Conservation (phyloP, 2,888 invertebrate genomes). For the Parasteatoda lunata region DNA sequence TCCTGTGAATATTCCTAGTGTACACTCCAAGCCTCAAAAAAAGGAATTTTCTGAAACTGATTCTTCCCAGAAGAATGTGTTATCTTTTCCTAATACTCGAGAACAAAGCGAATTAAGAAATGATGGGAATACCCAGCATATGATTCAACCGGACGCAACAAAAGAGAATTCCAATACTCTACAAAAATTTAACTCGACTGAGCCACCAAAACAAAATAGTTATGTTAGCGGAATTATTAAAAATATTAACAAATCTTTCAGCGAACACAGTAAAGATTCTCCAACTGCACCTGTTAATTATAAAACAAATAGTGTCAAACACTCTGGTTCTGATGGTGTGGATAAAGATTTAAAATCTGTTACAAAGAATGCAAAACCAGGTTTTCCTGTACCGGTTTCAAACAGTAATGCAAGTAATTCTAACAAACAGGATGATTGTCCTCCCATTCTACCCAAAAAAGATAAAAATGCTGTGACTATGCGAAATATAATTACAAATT, state of each 20-base stretch:
- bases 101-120: neutral
- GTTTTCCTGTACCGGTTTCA: constrained; percentile 44
- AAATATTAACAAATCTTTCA: constrained; percentile 45
- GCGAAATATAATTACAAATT: constrained; percentile 23
- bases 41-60: constrained; percentile 27
- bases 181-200: neutral
- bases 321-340: neutral
- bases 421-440: constrained; percentile 9
- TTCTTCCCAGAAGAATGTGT: neutral
- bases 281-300: too few species aligned
- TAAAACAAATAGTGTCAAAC: neutral
- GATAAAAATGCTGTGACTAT: constrained; percentile 29
- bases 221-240: constrained; percentile 53
- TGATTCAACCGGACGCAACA: neutral
- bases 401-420: neutral
- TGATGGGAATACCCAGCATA: neutral
- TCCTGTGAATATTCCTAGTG: constrained; percentile 53
- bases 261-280: constrained; percentile 7
- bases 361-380: constrained; percentile 26
- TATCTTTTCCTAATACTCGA: neutral
- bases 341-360: constrained; percentile 13
- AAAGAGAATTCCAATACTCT: neutral
- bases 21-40: constrained; percentile 38
- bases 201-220: constrained; percentile 15
- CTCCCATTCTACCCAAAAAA: constrained; percentile 57